Evolutionary conservation across 2,888 invertebrate species (phyloP).

Genomic region (Trichopoda pennipes): DNA sequence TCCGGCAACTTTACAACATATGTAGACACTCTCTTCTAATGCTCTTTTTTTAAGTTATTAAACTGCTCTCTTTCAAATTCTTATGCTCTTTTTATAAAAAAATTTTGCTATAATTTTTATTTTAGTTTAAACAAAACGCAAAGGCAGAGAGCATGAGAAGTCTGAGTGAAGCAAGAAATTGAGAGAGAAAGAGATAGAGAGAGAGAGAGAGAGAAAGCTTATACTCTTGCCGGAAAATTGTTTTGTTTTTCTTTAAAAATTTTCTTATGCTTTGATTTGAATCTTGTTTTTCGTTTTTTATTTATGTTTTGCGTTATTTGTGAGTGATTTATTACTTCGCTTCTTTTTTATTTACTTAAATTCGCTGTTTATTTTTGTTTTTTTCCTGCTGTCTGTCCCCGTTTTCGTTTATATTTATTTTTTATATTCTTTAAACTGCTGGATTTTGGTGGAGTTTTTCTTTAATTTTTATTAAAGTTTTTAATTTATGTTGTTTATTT

Average conservation of each 20-base stretch:
- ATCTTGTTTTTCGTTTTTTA: conserved; percentile 18
- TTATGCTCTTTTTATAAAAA: background rate
- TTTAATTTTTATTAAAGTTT: background rate
- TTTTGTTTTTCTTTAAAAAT: conserved; percentile 2
- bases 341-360: conserved; percentile 10
- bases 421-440: background rate
- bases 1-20: background rate
- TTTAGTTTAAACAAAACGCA: no score
- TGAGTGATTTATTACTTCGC: conserved; percentile 29
- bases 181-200: background rate
- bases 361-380: conserved; percentile 1
- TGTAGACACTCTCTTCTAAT: background rate
- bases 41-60: no score
- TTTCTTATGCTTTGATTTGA: conserved; percentile 6
- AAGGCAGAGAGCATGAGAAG: no score
- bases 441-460: background rate
- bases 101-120: conserved; percentile 49
- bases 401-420: background rate
- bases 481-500: background rate
- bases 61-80: background rate
- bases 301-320: background rate
- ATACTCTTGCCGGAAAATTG: conserved; percentile 49
- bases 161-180: background rate
- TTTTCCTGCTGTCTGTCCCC: background rate
- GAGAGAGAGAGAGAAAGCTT: background rate